Evolutionary conservation across 2,888 invertebrate species (phyloP), one percentile per base, ranked within the genome.

Genomic region (Pyralis farinalis): DNA sequence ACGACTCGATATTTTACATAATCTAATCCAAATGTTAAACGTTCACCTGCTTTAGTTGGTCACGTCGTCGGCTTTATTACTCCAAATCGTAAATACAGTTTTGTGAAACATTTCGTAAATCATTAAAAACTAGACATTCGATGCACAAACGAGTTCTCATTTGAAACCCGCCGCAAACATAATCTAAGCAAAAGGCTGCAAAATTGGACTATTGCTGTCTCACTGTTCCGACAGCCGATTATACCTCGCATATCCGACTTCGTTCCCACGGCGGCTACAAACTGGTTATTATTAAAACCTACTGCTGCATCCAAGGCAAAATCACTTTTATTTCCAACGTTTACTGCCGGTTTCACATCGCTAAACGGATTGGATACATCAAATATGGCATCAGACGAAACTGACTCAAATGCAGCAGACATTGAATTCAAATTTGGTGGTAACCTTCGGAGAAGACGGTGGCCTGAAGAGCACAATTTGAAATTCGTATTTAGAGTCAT

Each of bases 251-350:
- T 86, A 86, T 85, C 85, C 85, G 80, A 85, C 77, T 79, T 56
- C 76, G 87, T 88, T 88, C 87, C 87, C 87, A 88, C 87, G 87
- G 77, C 82, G 71, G 74, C 75, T 70, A 69, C 83, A 85, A 86
- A 87, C 87, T 77, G 78, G 87, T 87, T 86, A 87, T 88, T 87
- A 87, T 86, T 86, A 86, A 86, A 86, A 85, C 85, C 76, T 72
- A 75, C 74, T 72, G 46, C 56, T 44, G 7, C 27, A 42, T 51
- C 36, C 74, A 71, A 47, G 42, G 45, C 30, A 81, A 61, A 66
- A 53, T 53, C 50, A 51, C 68, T 74, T 58, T 55, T 81, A 72
- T 34, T 7, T 1, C 28, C 7, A 22, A 1, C 10, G 3, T 0
- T 7, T 68, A 82, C 47, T 65, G 71, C 64, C 32, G 37, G 55